Percentiles rank a stretch among this genome's conserved stretches.
phyloP scores from a whole-genome alignment of 2,797 vertebrate genomes.

The Clarias laeviceps region DNA sequence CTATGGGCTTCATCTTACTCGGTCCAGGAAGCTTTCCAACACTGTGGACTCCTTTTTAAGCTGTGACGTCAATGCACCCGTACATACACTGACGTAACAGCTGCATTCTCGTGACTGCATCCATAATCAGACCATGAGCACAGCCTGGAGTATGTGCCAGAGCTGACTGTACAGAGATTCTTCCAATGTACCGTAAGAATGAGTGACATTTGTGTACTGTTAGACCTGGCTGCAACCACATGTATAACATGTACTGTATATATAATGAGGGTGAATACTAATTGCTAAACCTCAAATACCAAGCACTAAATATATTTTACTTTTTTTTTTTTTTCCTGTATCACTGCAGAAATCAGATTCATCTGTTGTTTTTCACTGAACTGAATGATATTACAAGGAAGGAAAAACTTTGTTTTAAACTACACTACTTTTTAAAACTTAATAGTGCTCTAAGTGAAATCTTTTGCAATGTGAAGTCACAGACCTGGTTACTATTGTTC shows the following conservation, averaged over 20 bases:
- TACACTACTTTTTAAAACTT: no score
- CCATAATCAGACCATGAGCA: slow-evolving; percentile 44
- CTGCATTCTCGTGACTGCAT: slow-evolving; percentile 11
- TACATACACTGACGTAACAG: slow-evolving; percentile 45
- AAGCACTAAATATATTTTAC: background rate
- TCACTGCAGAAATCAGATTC: background rate
- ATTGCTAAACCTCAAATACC: background rate
- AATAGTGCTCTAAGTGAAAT: background rate
- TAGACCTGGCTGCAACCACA: background rate
- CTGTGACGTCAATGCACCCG: slow-evolving; percentile 68
- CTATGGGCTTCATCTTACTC: slow-evolving; percentile 68
- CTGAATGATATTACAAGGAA: background rate
- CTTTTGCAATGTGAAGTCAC: background rate
- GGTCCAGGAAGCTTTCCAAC: slow-evolving; percentile 40
- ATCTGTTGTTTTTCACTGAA: background rate
- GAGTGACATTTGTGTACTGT: background rate
- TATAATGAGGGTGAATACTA: background rate
- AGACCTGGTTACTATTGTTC: background rate
- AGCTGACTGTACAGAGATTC: background rate
- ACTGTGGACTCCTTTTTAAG: slow-evolving; percentile 73
- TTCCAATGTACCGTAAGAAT: background rate
- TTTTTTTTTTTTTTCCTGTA: background rate
- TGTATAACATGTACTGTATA: no score
- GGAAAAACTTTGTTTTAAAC: background rate
- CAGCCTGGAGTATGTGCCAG: slow-evolving; percentile 1